Base-by-base conservation (phyloP, 2,113 vertebrate genomes). In the Ceyx margarethae region DNA sequence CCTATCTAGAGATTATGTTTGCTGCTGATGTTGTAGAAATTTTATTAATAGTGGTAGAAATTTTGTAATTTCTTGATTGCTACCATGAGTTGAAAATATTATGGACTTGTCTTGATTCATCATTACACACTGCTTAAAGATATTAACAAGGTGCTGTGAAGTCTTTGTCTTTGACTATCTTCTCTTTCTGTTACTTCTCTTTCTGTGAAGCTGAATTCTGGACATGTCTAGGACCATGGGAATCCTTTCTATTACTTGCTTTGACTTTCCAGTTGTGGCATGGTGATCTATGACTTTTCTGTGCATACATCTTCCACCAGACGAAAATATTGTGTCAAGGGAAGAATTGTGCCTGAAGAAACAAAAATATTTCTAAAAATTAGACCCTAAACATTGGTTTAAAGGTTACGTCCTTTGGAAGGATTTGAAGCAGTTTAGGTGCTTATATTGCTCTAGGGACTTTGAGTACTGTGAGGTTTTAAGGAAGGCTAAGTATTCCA, bases 401-500 rank as follows among this genome's bases (percentile, higher is more conserved):
- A 96, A 96, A 96, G 95, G 94, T 94, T 96, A 91, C 96, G 95
- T 94, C 96, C 96, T 96, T 96, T 96, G 95, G 93, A 96, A 89
- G 94, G 95, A 96, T 96, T 96, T 96, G 89, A 85, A 84, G 83
- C 82, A 85, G 93, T 95, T 95, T 93, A 94, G 93, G 95, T 96
- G 75, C 96, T 94, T 96, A 94, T 5, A 66, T 90, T 94, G 86
- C 85, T 95, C 95, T 86, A 65, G 96, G 91, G 92, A 94, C 94
- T 97, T 95, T 22, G 80, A 87, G 78, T 93, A 74, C 73, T 85
- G 62, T 90, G 87, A 94, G 93, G 92, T 95, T 95, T 97, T 93
- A 96, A 95, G 94, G 94, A 89, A 92, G 81, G 89, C 91, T 93
- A 95, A 97, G 95, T 96, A 96, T 95, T 96, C 81, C 93, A 96